Conservation (phyloP, 2,797 vertebrate genomes). For the Tadarida brasiliensis region DNA sequence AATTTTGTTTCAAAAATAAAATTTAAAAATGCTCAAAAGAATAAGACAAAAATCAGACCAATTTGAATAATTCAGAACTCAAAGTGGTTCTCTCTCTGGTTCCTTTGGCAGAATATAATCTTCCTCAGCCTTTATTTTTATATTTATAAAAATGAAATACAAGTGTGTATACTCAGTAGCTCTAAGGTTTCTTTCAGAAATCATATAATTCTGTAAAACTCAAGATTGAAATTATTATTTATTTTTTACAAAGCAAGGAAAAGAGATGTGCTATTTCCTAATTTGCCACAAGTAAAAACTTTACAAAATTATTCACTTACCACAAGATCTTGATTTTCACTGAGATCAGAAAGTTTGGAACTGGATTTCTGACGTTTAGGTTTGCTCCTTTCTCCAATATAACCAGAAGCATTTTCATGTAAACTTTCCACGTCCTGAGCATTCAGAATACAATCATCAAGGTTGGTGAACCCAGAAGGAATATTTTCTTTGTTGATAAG, state of each 20-base stretch:
- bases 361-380: constrained; percentile 91
- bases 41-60: neutral
- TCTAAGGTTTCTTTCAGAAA: constrained; percentile 27
- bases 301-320: constrained; percentile 89
- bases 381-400: constrained; percentile 88
- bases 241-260: constrained; percentile 41
- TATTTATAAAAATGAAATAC: constrained; percentile 41
- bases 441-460: constrained; percentile 87
- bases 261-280: constrained; percentile 43
- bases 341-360: constrained; percentile 89
- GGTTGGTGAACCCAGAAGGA: constrained; percentile 87
- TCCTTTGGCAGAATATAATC: neutral
- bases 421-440: constrained; percentile 87
- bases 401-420: constrained; percentile 85
- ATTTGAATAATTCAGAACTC: constrained; percentile 20
- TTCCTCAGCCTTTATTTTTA: constrained; percentile 16
- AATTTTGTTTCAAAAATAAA: constrained; percentile 58
- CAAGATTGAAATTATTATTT: constrained; percentile 22
- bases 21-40: constrained; percentile 26
- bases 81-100: neutral
- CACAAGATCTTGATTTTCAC: constrained; percentile 90
- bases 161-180: neutral
- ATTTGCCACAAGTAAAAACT: neutral
- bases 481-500: constrained; percentile 96
- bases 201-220: constrained; percentile 35